Evolutionary conservation across 2,888 invertebrate species (phyloP).

Genomic region (Ochropacha duplaris): DNA sequence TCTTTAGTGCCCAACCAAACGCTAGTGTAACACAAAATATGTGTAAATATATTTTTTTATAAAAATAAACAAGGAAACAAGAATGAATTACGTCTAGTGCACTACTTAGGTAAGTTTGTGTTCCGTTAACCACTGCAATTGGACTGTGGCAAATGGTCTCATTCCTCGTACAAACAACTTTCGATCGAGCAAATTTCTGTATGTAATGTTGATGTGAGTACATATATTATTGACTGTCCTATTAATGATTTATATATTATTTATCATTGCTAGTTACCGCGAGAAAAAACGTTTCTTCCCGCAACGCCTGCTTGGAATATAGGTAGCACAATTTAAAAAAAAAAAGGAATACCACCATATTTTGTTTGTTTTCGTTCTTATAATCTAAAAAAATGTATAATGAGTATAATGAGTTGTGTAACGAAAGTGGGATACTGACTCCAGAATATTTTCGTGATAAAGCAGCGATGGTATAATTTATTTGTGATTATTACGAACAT

Average conservation of each 20-base stretch:
- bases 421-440: no score
- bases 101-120: conserved; percentile 2
- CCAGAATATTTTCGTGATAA: no score
- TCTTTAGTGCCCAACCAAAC: neutral
- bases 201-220: neutral
- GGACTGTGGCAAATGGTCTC: conserved; percentile 17
- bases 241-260: neutral
- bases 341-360: no score
- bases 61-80: neutral
- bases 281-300: no score
- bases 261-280: no score
- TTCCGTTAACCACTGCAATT: conserved; percentile 22
- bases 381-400: no score
- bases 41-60: neutral
- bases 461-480: no score
- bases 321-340: no score
- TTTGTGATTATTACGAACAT: no score
- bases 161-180: conserved; percentile 17
- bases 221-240: neutral
- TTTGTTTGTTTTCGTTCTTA: no score
- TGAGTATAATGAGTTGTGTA: no score
- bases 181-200: conserved; percentile 14
- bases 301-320: no score
- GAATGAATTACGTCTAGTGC: neutral
- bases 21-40: neutral